These are phyloP conservation scores for Xanthia icteritia DNA, from an alignment of 2,888 invertebrate genomes.

Conservation along the genomic window DNA sequence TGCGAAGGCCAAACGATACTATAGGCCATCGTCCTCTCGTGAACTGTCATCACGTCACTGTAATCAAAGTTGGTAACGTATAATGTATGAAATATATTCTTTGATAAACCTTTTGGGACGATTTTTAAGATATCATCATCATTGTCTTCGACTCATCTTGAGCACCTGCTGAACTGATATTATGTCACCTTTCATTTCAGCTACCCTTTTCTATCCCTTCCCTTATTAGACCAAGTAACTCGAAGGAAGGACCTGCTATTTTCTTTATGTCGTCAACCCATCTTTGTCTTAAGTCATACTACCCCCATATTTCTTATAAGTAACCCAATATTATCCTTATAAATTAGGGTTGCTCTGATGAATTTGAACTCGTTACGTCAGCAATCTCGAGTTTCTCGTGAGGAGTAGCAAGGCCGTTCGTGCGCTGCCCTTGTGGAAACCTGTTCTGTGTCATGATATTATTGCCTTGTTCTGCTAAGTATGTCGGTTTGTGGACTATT, in stretches of 20 bases:
- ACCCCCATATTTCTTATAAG: slow-evolving; percentile 45
- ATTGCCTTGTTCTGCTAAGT: slow-evolving; percentile 53
- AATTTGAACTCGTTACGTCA: slow-evolving; percentile 61
- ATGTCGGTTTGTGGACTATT: slow-evolving; percentile 45
- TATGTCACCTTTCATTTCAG: neutral
- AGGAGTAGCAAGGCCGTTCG: slow-evolving; percentile 64
- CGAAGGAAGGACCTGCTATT: slow-evolving; percentile 23
- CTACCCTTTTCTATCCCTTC: slow-evolving; percentile 12
- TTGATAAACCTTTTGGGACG: slow-evolving; percentile 1
- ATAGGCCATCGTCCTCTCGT: slow-evolving; percentile 5
- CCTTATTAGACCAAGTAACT: slow-evolving; percentile 31
- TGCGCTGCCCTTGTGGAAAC: slow-evolving; percentile 63
- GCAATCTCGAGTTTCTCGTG: slow-evolving; percentile 58
- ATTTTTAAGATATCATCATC: slow-evolving; percentile 11
- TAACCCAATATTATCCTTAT: slow-evolving; percentile 52
- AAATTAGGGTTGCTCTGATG: slow-evolving; percentile 60
- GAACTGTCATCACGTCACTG: slow-evolving; percentile 14
- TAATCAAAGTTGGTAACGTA: slow-evolving; percentile 5
- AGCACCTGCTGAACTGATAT: slow-evolving; percentile 20
- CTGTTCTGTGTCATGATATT: slow-evolving; percentile 58
- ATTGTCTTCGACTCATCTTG: slow-evolving; percentile 3
- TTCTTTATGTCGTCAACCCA: slow-evolving; percentile 21
- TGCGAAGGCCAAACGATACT: slow-evolving; percentile 11
- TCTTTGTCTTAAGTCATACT: slow-evolving; percentile 32
- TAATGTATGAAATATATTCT: slow-evolving; percentile 1